These are phyloP conservation scores for Pilophorus perplexus DNA, from an alignment of 2,888 invertebrate species.

Conservation along the genomic window DNA sequence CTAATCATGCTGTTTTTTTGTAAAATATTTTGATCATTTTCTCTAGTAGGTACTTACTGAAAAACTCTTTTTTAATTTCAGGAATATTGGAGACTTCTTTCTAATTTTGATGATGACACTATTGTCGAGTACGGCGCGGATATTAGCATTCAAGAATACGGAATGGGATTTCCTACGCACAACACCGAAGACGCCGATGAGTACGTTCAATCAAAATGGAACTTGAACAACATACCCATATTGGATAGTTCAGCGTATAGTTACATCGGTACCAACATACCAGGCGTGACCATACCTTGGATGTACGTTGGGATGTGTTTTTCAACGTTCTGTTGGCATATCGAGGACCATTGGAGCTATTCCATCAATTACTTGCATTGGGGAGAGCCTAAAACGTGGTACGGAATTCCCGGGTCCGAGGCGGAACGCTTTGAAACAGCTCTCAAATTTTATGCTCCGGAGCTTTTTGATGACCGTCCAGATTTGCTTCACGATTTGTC, in stretches of 20 bases:
- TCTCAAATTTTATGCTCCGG: constrained; percentile 95
- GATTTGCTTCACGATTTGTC: constrained; percentile 97
- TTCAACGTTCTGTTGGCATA: constrained; percentile 99
- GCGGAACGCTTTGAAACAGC: constrained; percentile 93
- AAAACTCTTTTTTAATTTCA: not conserved
- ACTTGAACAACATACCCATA: constrained; percentile 94
- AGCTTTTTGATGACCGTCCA: constrained; percentile 91
- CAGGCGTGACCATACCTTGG: constrained; percentile 93
- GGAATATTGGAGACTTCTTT: constrained; percentile 97
- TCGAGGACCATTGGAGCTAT: constrained; percentile 99
- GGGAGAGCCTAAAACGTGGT: constrained; percentile 99
- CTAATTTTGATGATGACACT: constrained; percentile 93
- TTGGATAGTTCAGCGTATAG: constrained; percentile 91
- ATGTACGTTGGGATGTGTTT: constrained; percentile 99
- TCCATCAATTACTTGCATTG: constrained; percentile 99
- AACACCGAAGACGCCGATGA: constrained; percentile 53
- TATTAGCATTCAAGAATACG: constrained; percentile 95
- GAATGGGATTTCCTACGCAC: constrained; percentile 94
- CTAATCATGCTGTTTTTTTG: no score
- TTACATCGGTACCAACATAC: constrained; percentile 96
- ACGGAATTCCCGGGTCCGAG: constrained; percentile 90
- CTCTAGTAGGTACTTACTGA: not conserved
- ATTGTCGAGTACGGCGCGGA: constrained; percentile 99
- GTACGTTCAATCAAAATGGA: constrained; percentile 93
- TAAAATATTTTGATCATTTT: no score